A percentile compares a stretch with the other conserved stretches of the same genome.
Evolutionary conservation across 2,888 invertebrate genomes (phyloP).

Genomic region (Teinopalpus imperialis): DNA sequence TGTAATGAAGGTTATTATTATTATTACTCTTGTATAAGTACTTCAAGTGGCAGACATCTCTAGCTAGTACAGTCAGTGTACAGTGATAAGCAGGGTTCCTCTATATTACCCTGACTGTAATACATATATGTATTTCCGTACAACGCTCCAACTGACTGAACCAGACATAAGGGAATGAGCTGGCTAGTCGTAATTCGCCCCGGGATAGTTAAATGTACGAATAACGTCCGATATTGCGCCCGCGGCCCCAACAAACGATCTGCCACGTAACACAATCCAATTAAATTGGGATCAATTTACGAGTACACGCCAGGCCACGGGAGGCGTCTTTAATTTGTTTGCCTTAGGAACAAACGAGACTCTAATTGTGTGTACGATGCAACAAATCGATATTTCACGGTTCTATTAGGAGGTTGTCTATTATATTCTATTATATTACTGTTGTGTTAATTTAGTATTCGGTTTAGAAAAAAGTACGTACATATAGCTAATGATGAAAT

Average conservation of each 20-base stretch:
- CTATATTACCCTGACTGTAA: conserved; percentile 10
- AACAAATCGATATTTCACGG: conserved; percentile 26
- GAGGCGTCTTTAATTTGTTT: conserved; percentile 47
- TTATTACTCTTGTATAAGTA: no score
- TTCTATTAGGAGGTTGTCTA: conserved; percentile 1
- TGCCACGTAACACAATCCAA: conserved; percentile 66
- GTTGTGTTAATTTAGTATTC: not conserved
- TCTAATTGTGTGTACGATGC: conserved; percentile 29
- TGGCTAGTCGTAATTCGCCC: conserved; percentile 58
- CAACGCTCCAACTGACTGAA: conserved; percentile 10
- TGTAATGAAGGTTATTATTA: no score
- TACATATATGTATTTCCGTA: conserved; percentile 9
- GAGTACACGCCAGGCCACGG: conserved; percentile 46
- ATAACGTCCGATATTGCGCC: conserved; percentile 63
- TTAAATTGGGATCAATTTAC: conserved; percentile 69
- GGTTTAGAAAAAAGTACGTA: conserved; percentile 5
- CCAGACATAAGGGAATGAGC: conserved; percentile 34
- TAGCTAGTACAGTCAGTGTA: no score
- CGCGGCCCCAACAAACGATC: conserved; percentile 55
- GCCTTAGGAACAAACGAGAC: conserved; percentile 43
- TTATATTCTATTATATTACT: no score
- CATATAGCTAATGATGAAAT: no score
- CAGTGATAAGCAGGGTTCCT: no score
- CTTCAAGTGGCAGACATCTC: no score
- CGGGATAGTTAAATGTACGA: conserved; percentile 62